A percentile compares a stretch with the other conserved stretches of the same genome.
phyloP scores from a whole-genome alignment of 1,140 invertebrate genomes.

The Ylistrum balloti region DNA sequence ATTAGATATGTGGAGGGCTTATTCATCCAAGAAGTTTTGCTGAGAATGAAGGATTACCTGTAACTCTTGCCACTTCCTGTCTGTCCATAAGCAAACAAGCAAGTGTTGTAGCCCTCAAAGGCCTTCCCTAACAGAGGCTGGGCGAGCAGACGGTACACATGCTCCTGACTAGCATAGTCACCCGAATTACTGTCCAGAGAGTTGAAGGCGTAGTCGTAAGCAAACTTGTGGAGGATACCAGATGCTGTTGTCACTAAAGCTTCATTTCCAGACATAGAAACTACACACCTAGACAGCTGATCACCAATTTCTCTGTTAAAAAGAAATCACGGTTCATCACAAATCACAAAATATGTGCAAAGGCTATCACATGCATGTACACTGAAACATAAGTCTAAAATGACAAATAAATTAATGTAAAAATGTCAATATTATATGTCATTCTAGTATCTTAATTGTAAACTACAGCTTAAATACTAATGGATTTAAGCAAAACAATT shows the following conservation, averaged over 20 bases:
- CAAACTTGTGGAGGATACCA: slow-evolving; percentile 84
- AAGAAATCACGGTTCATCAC: slow-evolving; percentile 36
- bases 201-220: slow-evolving; percentile 87
- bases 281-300: slow-evolving; percentile 83
- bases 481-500: no score
- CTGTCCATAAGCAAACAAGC: slow-evolving; percentile 97
- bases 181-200: slow-evolving; percentile 80
- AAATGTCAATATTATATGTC: no score
- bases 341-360: background rate
- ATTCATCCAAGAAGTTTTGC: no score
- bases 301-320: slow-evolving; percentile 83
- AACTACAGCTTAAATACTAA: no score
- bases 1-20: no score
- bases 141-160: slow-evolving; percentile 79
- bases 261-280: slow-evolving; percentile 84
- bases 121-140: slow-evolving; percentile 80
- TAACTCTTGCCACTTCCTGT: slow-evolving; percentile 96
- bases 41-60: slow-evolving; percentile 74
- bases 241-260: slow-evolving; percentile 83
- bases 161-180: slow-evolving; percentile 78
- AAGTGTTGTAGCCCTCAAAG: slow-evolving; percentile 82
- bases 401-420: no score
- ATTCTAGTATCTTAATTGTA: no score
- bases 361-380: no score
- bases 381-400: no score